Evolutionary conservation across 1,140 invertebrate species (phyloP), one percentile per base, ranked within the genome.

Genomic region (Battus philenor): DNA sequence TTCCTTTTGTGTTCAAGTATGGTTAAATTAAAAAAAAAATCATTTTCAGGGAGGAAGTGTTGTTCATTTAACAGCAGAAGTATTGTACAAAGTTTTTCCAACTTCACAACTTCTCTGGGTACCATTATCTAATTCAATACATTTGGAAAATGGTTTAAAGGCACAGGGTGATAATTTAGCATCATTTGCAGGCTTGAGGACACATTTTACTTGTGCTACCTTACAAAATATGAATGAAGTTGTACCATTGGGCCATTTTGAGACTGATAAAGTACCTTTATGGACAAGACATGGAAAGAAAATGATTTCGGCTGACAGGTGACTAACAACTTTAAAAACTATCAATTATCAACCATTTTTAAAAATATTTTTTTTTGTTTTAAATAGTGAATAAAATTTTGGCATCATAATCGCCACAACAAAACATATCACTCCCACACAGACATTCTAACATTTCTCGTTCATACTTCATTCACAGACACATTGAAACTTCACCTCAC

Each of bases 211-310:
- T 3, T 84, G 73, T 64, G 60, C 50, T 0, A 68, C 77, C 47
- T 45, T 76, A n/a, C 63, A 84, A 34, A 74, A 66, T 57, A 22
- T 68, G 1, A 68, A 53, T 66, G 75, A 81, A 52, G 44, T 30
- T 4, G 64, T 64, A 29, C 89, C 88, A 20, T 54, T 79, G 17
- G 93, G 93, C 4, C 90, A 91, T 59, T 91, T 94, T 78, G 89
- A 91, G 44, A 87, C 89, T 18, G 71, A 89, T 48, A 87, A 89
- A 41, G 83, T 93, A 13, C 90, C 93, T 1, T 50, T 96, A 13
- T 95, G 92, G 89, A 89, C 90, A 0, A 91, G 90, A 64, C 87
- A 88, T 55, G 94, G 94, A 27, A 93, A 92, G 79, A 87, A 88
- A 39, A 76, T 88, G 43, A 41, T 95, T 9, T 89, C 89, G 45